These are phyloP conservation scores for Frankliniella fusca DNA, from an alignment of 2,888 invertebrate genomes.

Conservation along the genomic window DNA sequence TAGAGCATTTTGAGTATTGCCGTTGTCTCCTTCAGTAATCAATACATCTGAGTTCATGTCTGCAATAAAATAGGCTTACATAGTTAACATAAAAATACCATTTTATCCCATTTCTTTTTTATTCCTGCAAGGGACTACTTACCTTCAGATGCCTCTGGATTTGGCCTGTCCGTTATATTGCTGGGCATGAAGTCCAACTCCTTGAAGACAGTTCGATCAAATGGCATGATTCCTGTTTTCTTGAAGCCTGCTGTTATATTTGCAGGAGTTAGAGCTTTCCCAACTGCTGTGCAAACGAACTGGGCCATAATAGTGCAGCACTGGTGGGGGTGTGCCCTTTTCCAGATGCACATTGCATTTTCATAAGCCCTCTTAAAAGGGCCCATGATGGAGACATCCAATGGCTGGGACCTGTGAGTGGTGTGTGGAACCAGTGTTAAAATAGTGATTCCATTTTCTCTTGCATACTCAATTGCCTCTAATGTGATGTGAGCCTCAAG, in stretches of 20 bases:
- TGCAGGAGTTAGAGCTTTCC: conserved; percentile 43
- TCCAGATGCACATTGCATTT: conserved; percentile 41
- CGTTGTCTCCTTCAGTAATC: too few species aligned
- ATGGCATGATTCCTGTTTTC: conserved; percentile 44
- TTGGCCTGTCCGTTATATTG: neutral
- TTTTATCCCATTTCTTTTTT: too few species aligned
- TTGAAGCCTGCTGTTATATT: conserved; percentile 44
- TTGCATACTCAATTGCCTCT: conserved; percentile 42
- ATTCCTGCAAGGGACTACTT: too few species aligned
- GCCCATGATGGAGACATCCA: conserved; percentile 42
- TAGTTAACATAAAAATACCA: too few species aligned
- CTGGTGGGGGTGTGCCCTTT: conserved; percentile 45
- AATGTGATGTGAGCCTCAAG: conserved; percentile 42
- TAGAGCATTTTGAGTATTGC: too few species aligned
- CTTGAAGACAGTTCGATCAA: conserved; percentile 43
- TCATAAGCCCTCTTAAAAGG: conserved; percentile 42
- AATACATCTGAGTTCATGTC: too few species aligned
- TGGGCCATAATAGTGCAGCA: conserved; percentile 45
- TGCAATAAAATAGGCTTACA: too few species aligned
- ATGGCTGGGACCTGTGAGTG: conserved; percentile 46
- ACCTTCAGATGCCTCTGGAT: too few species aligned
- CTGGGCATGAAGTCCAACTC: conserved; percentile 41
- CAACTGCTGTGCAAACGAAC: conserved; percentile 44
- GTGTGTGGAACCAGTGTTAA: conserved; percentile 47
- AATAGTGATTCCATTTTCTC: conserved; percentile 45